Percentiles rank a stretch among this genome's conserved stretches.
Conservation (phyloP, 37 sponge, comb jelly and placozoan species). For the Eunapius fragilis region DNA sequence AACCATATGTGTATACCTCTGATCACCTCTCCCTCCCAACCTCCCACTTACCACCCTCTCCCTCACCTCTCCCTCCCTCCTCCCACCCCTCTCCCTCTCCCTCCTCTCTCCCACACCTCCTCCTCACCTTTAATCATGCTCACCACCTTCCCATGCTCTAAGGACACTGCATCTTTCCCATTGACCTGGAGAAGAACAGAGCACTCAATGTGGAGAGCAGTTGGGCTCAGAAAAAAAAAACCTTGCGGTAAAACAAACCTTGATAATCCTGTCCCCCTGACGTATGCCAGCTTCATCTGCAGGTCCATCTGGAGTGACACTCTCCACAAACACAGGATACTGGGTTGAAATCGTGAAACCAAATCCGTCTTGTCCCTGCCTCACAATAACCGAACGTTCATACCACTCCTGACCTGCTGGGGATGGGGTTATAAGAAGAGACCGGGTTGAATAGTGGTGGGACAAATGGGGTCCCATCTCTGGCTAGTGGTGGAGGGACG, state of each 20-base stretch:
- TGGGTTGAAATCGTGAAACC: constrained; percentile 64
- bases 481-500: constrained; percentile 13
- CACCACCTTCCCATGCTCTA: constrained; percentile 61
- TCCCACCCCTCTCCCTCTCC: no score
- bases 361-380: constrained; percentile 48
- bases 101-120: no score
- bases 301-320: constrained; percentile 44
- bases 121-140: constrained; percentile 48
- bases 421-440: neutral
- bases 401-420: constrained; percentile 55
- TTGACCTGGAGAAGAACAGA: constrained; percentile 42
- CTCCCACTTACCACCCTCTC: no score
- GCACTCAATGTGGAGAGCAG: neutral
- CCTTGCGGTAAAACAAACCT: constrained; percentile 26
- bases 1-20: no score
- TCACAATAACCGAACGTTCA: constrained; percentile 63
- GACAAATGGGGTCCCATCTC: neutral
- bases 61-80: no score
- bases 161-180: constrained; percentile 48
- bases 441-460: neutral
- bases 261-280: constrained; percentile 63
- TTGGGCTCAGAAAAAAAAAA: no score
- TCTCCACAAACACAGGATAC: neutral
- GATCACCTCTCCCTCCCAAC: no score
- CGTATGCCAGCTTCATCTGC: constrained; percentile 64